Evolutionary conservation across 2,888 invertebrate species (phyloP), one percentile per base, ranked within the genome.

Genomic region (Limnephilus auricula): DNA sequence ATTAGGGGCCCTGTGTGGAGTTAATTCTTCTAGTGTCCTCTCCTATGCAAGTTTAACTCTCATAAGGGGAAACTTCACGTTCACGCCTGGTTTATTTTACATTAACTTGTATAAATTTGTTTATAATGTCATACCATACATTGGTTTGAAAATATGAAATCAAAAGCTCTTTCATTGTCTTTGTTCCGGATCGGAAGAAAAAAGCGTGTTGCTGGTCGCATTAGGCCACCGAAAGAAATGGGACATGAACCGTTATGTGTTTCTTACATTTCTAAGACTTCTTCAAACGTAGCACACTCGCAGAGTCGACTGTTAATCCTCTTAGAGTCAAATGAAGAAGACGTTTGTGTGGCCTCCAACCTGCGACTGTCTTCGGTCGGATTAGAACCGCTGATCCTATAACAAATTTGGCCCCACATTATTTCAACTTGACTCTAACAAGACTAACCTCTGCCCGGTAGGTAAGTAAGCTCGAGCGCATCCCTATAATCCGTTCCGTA

Each of bases 271-370:
- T 79, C 45, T 90, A 89, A 15, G 90, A 89, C 92, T 91, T 91
- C 92, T 45, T 90, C 89, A 89, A 89, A 89, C 90, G 65, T 90
- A 94, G 94, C 83, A 89, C 89, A 90, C 65, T 85, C 90, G 87
- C 84, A 92, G 90, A 90, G 90, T 91, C 65, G 83, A 92, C 90
- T 92, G 90, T 83, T 92, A 92, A 92, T 92, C 93, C 91, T 93
- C 93, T 93, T 93, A 91, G 84, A 83, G 91, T 82, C 90, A 91
- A 91, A 88, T 82, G 90, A 83, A 92, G 92, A 92, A 92, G 92
- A 92, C 93, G 88, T 91, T 93, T 92, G 91, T 92, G 91, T 92
- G 93, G 93, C 93, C 93, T 93, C 93, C 90, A 93, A 94, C 93
- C 93, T 93, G 93, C 78, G 89, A 90, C 89, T 87, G 87, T 37